Evolutionary conservation across 2,888 invertebrate genomes (phyloP), one percentile per base, ranked within the genome.

Genomic region (Stenolophus ochropezus): DNA sequence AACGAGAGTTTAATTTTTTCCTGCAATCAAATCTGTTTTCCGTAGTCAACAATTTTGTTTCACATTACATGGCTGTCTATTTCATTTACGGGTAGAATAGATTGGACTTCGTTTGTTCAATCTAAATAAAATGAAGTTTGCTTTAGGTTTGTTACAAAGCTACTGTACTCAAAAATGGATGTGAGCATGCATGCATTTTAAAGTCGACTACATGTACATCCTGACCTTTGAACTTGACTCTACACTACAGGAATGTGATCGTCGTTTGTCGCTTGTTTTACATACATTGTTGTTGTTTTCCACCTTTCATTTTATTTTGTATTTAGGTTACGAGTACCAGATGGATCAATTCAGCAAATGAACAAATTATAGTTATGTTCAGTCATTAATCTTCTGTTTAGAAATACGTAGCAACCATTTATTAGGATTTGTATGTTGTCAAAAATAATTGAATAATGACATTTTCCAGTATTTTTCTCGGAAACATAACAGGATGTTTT

Each of bases 361-460:
- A 61, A 61, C 61, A 23, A 61, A 61, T 61, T 61, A 61, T 61
- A 61, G 61, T 61, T 61, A 23, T 61, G 61, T 61, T 1, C 23
- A 23, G 25, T 4, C 61, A 61, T 61, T 61, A 61, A 61, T 61
- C 61, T 25, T 61, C 61, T 61, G 61, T 61, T 61, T 61, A 61
- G 61, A 61, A 61, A 61, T n/a, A 61, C 61, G 21, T 61, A 23
- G 61, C 61, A 25, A 61, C 25, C 61, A 61, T 61, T 61, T 61
- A 25, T 61, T 61, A 27, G 61, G 61, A 61, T 61, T 61, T 61
- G 61, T 61, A 61, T 23, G 11, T 25, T 23, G 61, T 61, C 61
- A 61, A 25, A 61, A 61, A 61, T 61, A 61, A 61, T 61, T 61
- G 61, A 61, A 61, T 61, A 61, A 61, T 61, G 61, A 61, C 61